Conservation (phyloP, 2,113 vertebrate species). For the Prionailurus bengalensis region DNA sequence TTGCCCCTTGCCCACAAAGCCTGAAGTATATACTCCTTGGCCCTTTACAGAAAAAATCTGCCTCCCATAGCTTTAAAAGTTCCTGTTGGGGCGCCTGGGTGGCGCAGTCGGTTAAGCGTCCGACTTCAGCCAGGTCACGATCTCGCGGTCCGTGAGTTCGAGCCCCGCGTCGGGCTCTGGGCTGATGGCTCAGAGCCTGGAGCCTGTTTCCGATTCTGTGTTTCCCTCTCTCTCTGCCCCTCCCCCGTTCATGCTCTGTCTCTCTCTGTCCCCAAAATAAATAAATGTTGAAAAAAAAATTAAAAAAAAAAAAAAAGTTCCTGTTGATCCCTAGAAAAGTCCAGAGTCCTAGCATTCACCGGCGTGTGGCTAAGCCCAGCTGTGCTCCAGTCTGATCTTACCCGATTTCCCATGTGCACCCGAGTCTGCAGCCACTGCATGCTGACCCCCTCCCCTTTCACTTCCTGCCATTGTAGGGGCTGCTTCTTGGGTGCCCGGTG, state of each 20-base stretch:
- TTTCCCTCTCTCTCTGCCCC: no score
- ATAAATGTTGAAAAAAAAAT: no score
- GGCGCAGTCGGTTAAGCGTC: no score
- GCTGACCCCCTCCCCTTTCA: background rate
- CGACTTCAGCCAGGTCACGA: no score
- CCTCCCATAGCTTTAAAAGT: background rate
- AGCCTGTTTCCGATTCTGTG: no score
- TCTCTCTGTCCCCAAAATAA: no score
- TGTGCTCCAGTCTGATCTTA: background rate
- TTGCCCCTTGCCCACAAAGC: background rate
- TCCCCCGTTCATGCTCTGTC: no score
- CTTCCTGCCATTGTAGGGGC: background rate
- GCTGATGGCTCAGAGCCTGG: no score
- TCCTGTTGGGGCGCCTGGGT: background rate
- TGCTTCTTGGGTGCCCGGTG: background rate
- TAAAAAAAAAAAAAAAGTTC: background rate
- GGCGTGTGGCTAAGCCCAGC: background rate
- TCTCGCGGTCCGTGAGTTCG: no score
- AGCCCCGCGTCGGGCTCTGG: no score
- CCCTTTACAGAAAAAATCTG: background rate
- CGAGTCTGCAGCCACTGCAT: accelerated
- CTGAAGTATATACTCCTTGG: background rate
- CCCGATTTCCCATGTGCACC: accelerated
- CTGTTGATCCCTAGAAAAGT: background rate
- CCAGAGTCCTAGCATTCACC: background rate